These are phyloP conservation scores for Drosophila prostipennis DNA, from an alignment of 2,888 invertebrate genomes.

Conservation along the genomic window DNA sequence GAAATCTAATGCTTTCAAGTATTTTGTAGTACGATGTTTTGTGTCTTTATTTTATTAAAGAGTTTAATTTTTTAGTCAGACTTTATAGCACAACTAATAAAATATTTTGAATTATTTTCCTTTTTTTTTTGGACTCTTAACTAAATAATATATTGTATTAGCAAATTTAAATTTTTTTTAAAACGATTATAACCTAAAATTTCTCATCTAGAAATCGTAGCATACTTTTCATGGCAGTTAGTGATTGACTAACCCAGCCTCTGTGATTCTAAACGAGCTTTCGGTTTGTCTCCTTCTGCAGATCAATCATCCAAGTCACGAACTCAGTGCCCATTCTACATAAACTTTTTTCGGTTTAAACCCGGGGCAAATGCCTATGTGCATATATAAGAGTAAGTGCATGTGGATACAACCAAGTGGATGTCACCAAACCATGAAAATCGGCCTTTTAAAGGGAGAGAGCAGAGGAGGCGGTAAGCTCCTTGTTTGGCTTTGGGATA, in stretches of 20 bases:
- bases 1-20: too few species aligned
- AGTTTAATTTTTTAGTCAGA: too few species aligned
- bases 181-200: too few species aligned
- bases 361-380: conserved; percentile 17
- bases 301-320: conserved; percentile 40
- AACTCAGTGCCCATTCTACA: conserved; percentile 28
- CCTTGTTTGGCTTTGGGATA: conserved; percentile 74
- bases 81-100: too few species aligned
- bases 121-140: too few species aligned
- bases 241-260: not conserved
- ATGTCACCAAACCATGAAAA: conserved; percentile 39
- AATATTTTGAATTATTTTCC: too few species aligned
- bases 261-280: conserved; percentile 1
- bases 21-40: too few species aligned
- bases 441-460: conserved; percentile 13
- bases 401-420: conserved; percentile 29
- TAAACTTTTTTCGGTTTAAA: conserved; percentile 33
- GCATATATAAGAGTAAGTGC: conserved; percentile 6
- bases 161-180: too few species aligned
- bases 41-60: too few species aligned
- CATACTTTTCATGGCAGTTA: conserved; percentile 23
- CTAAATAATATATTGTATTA: too few species aligned
- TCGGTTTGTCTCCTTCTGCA: not conserved
- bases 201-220: conserved; percentile 4
- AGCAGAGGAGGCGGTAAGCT: not conserved